These are phyloP conservation scores for Pachyuromys duprasi DNA, from an alignment of 2,797 vertebrate genomes.

Conservation along the genomic window DNA sequence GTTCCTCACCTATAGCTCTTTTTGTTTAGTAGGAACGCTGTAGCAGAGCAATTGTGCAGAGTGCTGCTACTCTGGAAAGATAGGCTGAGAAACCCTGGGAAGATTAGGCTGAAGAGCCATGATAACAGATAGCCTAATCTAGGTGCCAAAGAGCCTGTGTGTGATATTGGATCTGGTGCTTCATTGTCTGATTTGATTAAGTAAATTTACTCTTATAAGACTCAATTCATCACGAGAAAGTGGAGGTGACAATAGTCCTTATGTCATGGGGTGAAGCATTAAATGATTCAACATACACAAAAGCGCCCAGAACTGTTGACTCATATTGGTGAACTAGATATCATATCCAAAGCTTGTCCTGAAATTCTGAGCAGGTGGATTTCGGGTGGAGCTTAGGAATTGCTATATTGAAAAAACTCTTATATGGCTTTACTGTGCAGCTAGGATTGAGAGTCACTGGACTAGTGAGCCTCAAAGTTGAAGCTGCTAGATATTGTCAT, in stretches of 20 bases:
- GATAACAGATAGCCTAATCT: not conserved
- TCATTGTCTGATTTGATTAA: not conserved
- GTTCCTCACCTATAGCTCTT: constrained; percentile 13
- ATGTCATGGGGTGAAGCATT: not conserved
- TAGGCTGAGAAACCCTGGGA: not conserved
- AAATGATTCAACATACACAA: constrained; percentile 41
- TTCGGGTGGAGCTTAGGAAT: not conserved
- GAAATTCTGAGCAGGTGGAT: constrained; percentile 1
- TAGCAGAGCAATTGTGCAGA: not conserved
- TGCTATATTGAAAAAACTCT: not conserved
- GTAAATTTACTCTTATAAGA: constrained; percentile 19
- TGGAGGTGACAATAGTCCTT: constrained; percentile 24
- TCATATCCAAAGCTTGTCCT: not conserved
- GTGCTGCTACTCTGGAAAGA: not conserved
- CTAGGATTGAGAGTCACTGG: not conserved
- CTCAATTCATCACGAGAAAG: constrained; percentile 34
- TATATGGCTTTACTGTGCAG: not conserved
- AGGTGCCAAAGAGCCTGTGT: not conserved
- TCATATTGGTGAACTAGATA: not conserved
- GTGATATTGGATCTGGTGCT: not conserved
- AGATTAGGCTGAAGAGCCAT: not conserved
- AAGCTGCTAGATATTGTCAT: not conserved
- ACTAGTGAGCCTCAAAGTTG: not conserved
- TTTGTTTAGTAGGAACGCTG: not conserved
- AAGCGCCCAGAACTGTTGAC: not conserved